phyloP scores from a whole-genome alignment of 2,797 vertebrate species.

The Gadopsis bispinosus region DNA sequence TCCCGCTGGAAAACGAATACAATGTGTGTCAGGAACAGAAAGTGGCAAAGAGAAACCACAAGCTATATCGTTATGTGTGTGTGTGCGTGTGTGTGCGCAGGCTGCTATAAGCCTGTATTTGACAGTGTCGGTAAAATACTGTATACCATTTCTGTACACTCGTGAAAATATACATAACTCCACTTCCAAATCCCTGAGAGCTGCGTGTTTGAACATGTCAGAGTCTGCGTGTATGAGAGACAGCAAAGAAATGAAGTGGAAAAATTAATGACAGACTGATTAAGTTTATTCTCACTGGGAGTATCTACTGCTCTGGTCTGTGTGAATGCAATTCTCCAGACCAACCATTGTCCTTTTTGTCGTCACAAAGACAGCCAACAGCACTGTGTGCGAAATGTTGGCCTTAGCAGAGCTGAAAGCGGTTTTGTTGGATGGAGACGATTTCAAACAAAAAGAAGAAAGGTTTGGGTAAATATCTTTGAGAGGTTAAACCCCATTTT shows the following conservation, averaged over 20 bases:
- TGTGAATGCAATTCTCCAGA: background rate
- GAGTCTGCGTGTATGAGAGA: background rate
- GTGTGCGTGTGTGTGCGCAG: background rate
- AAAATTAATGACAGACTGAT: constrained; percentile 7
- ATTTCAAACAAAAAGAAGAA: background rate
- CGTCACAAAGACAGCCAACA: background rate
- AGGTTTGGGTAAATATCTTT: background rate
- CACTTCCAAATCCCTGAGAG: constrained; percentile 12
- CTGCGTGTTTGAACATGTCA: constrained; percentile 18
- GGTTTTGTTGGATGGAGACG: background rate
- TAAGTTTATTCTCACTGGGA: constrained; percentile 26
- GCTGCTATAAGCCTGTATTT: constrained; percentile 4
- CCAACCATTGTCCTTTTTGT: background rate
- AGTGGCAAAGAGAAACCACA: constrained; percentile 23
- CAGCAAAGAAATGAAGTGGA: background rate
- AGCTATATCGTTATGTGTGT: background rate
- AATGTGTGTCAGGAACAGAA: background rate
- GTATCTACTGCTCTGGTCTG: constrained; percentile 7
- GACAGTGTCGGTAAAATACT: constrained; percentile 2
- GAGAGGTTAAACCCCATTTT: background rate
- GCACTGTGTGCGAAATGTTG: background rate
- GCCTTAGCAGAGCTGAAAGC: background rate
- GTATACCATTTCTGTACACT: constrained; percentile 8
- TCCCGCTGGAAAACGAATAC: constrained; percentile 9
- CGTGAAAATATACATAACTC: constrained; percentile 25